A percentile compares a stretch with the other conserved stretches of the same genome.
These are phyloP conservation scores for Addax nasomaculatus DNA, from an alignment of 2,113 vertebrate species.

Conservation along the genomic window DNA sequence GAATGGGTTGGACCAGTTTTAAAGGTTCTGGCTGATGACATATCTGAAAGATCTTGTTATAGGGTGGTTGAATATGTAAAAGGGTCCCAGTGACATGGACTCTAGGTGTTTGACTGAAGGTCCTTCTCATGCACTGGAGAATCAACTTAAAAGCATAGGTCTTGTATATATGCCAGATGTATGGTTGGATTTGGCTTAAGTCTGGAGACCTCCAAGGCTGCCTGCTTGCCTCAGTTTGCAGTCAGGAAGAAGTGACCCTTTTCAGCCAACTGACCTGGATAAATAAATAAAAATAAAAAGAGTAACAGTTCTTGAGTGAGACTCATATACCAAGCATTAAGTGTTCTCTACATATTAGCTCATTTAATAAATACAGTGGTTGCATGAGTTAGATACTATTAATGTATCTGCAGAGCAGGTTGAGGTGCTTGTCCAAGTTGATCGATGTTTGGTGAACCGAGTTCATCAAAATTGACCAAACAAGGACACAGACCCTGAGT, in stretches of 20 bases:
- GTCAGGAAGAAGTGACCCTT: background rate
- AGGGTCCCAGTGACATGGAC: background rate
- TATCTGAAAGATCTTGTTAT: background rate
- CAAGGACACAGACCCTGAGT: background rate
- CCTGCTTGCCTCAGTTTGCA: background rate
- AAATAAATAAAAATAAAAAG: background rate
- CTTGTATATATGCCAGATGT: background rate
- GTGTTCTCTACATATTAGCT: background rate
- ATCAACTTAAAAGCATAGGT: background rate
- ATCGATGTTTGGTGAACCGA: background rate
- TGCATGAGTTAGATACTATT: background rate
- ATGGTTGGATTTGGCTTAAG: background rate
- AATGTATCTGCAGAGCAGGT: background rate
- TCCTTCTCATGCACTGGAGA: background rate
- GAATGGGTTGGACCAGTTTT: background rate
- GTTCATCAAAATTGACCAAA: background rate
- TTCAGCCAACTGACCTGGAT: background rate
- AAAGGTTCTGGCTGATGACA: background rate
- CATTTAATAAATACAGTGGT: background rate
- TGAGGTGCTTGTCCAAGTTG: background rate
- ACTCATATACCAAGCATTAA: background rate
- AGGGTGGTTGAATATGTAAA: background rate
- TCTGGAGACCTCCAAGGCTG: background rate
- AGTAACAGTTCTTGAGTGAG: rapidly evolving
- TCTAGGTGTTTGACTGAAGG: background rate